Conservation (phyloP, 2,113 vertebrate genomes). For the Erythrocebus patas region DNA sequence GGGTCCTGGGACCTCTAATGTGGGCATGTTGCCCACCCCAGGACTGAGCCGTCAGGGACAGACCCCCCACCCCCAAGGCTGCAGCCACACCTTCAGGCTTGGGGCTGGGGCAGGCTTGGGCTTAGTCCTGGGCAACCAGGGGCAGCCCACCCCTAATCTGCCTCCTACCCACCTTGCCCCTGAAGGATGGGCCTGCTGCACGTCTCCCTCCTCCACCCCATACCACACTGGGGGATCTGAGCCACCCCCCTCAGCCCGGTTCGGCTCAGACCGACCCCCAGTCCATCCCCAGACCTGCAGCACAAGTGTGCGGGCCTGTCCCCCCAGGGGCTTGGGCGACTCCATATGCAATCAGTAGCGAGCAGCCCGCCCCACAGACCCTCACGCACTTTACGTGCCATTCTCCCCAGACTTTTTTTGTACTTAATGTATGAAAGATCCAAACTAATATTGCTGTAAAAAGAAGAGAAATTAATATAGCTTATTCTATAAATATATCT, state of each 20-base stretch:
- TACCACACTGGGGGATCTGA: conserved; percentile 54
- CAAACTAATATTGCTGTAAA: conserved; percentile 85
- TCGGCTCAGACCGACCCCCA: not conserved
- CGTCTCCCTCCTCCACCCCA: not conserved
- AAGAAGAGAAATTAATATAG: conserved; percentile 85
- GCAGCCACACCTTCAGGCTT: conserved; percentile 29
- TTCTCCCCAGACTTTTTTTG: conserved; percentile 80
- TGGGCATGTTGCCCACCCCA: not conserved
- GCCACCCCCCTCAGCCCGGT: conserved; percentile 66
- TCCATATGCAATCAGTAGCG: conserved; percentile 61
- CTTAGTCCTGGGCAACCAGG: conserved; percentile 52
- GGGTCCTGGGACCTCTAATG: not conserved
- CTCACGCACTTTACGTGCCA: conserved; percentile 75
- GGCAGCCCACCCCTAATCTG: not conserved
- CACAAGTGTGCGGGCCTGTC: conserved; percentile 60
- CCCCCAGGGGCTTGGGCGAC: conserved; percentile 32
- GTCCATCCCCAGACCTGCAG: conserved; percentile 1
- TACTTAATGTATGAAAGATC: conserved; percentile 85
- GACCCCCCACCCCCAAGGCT: conserved; percentile 13
- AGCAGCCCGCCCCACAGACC: conserved; percentile 68
- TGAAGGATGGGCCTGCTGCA: conserved; percentile 13
- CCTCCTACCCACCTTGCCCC: not conserved
- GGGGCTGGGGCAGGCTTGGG: conserved; percentile 52
- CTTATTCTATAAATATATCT: conserved; percentile 86
- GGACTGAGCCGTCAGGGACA: conserved; percentile 73